Evolutionary conservation across 2,888 invertebrate genomes (phyloP).

Genomic region (Phrixothrix hirtus): DNA sequence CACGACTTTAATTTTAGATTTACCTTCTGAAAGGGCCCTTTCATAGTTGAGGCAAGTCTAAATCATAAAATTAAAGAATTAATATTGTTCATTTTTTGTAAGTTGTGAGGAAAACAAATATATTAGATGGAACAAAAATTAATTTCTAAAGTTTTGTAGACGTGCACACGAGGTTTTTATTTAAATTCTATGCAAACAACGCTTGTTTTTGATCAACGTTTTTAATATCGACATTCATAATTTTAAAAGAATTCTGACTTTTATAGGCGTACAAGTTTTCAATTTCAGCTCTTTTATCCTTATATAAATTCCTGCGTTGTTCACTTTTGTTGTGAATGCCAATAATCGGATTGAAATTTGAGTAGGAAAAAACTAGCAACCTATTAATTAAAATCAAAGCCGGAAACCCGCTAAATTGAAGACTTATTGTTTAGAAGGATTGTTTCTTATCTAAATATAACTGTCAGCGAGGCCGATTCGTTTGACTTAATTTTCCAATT

Average conservation of each 20-base stretch:
- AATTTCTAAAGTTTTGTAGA: slow-evolving; percentile 27
- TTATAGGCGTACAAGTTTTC: slow-evolving; percentile 30
- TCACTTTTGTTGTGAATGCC: slow-evolving; percentile 15
- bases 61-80: slow-evolving; percentile 5
- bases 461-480: slow-evolving; percentile 11
- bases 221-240: slow-evolving; percentile 38
- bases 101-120: slow-evolving; percentile 24
- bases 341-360: slow-evolving; percentile 25
- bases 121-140: slow-evolving; percentile 24
- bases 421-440: slow-evolving; percentile 19
- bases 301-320: background rate
- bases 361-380: slow-evolving; percentile 8
- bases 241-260: slow-evolving; percentile 36
- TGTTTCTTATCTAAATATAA: slow-evolving; percentile 10
- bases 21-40: too few species aligned
- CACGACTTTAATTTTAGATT: too few species aligned
- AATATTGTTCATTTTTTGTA: slow-evolving; percentile 16
- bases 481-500: slow-evolving; percentile 17
- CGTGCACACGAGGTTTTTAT: slow-evolving; percentile 29
- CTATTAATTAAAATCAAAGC: slow-evolving; percentile 16
- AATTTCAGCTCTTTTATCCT: slow-evolving; percentile 25
- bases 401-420: slow-evolving; percentile 14
- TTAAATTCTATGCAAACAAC: slow-evolving; percentile 32
- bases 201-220: slow-evolving; percentile 35
- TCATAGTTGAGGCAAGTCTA: too few species aligned